These are phyloP conservation scores for Eucidaris tribuloides DNA, from an alignment of 35 echinoderm and acorn worm species.

Conservation along the genomic window DNA sequence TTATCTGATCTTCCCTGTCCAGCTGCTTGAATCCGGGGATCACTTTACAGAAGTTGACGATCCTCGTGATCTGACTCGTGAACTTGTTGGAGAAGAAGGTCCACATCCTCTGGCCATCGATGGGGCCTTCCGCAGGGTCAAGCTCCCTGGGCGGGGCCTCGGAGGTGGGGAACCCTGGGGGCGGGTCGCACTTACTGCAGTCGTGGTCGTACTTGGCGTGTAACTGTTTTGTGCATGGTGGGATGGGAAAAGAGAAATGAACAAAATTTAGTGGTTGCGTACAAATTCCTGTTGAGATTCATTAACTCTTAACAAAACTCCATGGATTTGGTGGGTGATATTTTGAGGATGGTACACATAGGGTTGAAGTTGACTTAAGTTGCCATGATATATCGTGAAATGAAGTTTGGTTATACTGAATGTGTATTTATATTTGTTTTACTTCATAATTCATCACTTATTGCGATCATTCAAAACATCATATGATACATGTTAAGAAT, in stretches of 20 bases:
- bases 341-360: too few species aligned
- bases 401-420: too few species aligned
- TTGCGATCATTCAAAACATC: too few species aligned
- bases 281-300: too few species aligned
- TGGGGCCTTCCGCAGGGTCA: constrained; percentile 36
- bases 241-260: background rate
- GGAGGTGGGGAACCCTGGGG: constrained; percentile 83
- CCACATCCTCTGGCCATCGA: constrained; percentile 86
- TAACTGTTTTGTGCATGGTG: constrained; percentile 53
- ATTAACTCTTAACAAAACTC: too few species aligned
- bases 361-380: too few species aligned
- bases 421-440: too few species aligned
- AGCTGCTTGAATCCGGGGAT: constrained; percentile 94
- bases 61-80: constrained; percentile 97
- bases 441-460: too few species aligned
- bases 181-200: constrained; percentile 87
- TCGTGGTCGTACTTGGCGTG: constrained; percentile 85
- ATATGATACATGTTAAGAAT: too few species aligned
- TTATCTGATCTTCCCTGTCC: constrained; percentile 93
- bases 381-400: too few species aligned
- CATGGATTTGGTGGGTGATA: too few species aligned
- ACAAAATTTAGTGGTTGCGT: too few species aligned
- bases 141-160: constrained; percentile 77
- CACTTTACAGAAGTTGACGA: constrained; percentile 95
- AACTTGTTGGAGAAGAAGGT: constrained; percentile 98